phyloP scores from a whole-genome alignment of 92 coral and sea anemone species.

The Porites cylindrica region DNA sequence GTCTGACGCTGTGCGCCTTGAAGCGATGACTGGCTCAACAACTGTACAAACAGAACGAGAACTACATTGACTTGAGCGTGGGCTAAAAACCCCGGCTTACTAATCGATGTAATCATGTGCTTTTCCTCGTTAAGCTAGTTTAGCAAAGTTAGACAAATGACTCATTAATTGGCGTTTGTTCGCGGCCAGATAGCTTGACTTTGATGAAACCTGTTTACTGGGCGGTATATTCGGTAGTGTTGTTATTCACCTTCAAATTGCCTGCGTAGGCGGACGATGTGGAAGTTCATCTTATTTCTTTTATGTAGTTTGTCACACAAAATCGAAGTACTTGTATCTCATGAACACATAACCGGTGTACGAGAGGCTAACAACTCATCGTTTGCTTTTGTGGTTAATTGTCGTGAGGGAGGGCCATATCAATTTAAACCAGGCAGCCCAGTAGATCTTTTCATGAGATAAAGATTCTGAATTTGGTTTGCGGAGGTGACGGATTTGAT shows the following conservation, averaged over 20 bases:
- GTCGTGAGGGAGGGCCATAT: not conserved
- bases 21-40: conserved; percentile 41
- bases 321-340: not conserved
- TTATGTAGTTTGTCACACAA: conserved; percentile 22
- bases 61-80: conserved; percentile 3
- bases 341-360: not conserved
- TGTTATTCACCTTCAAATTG: not conserved
- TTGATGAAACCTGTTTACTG: not conserved
- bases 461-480: conserved; percentile 25
- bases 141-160: conserved; percentile 13
- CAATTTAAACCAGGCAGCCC: not conserved
- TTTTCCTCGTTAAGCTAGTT: conserved; percentile 26
- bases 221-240: too few species aligned
- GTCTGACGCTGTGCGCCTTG: not conserved
- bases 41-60: conserved; percentile 43
- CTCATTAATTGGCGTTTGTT: conserved; percentile 16
- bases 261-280: conserved; percentile 4
- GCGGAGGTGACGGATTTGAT: conserved; percentile 34
- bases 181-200: not conserved
- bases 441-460: conserved; percentile 5
- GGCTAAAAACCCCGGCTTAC: conserved; percentile 4
- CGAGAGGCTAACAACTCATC: not conserved
- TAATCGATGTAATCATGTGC: conserved; percentile 19
- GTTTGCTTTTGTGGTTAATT: not conserved
- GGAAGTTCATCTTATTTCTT: not conserved